A percentile compares a stretch with the other conserved stretches of the same genome.
phyloP scores from a whole-genome alignment of 1,140 invertebrate genomes.

The Aphelenchoides besseyi region DNA sequence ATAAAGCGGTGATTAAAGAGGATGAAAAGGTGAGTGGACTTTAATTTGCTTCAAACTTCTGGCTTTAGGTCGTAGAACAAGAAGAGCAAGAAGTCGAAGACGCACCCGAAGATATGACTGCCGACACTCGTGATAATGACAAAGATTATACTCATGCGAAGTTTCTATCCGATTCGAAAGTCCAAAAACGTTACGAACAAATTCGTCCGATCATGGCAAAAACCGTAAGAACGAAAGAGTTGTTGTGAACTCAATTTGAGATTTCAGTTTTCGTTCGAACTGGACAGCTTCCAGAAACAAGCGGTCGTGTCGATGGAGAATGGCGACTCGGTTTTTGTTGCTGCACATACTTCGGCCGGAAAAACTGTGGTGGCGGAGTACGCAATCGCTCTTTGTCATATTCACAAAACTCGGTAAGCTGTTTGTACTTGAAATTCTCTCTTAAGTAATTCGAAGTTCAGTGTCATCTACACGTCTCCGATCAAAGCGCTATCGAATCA shows the following conservation, averaged over 20 bases:
- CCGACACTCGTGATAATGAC: neutral
- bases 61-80: neutral
- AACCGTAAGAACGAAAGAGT: conserved; percentile 21
- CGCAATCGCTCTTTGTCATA: conserved; percentile 82
- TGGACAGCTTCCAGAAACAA: conserved; percentile 94
- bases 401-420: conserved; percentile 79
- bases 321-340: conserved; percentile 91
- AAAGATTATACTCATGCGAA: conserved; percentile 28
- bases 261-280: conserved; percentile 78
- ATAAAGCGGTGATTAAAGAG: neutral
- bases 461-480: conserved; percentile 95
- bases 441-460: conserved; percentile 64
- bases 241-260: neutral
- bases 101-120: conserved; percentile 7
- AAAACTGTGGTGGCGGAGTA: conserved; percentile 99
- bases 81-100: conserved; percentile 14
- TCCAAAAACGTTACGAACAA: conserved; percentile 24
- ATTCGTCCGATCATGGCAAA: conserved; percentile 41
- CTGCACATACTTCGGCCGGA: conserved; percentile 96
- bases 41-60: neutral
- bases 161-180: conserved; percentile 28
- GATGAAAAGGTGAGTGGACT: neutral
- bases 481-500: conserved; percentile 99
- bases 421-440: neutral
- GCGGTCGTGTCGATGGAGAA: conserved; percentile 90